phyloP scores from a whole-genome alignment of 2,888 invertebrate species.

The Spisula solida region DNA sequence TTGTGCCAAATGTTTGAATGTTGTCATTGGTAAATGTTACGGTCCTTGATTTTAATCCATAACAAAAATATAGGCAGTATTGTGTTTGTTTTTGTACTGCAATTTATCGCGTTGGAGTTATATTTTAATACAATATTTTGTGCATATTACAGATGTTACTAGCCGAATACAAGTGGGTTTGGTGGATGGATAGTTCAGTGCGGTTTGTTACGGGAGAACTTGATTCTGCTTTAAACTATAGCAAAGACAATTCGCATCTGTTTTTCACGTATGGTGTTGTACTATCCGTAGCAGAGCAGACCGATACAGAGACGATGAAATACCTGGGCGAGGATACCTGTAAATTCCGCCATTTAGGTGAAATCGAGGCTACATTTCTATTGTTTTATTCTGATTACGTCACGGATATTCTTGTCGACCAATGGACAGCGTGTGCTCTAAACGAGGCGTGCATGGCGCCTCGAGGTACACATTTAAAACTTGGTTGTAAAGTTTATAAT shows the following conservation, averaged over 20 bases:
- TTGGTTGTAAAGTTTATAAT: constrained; percentile 39
- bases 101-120: background rate
- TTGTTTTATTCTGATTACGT: constrained; percentile 65
- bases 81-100: too few species aligned
- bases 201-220: constrained; percentile 53
- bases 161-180: constrained; percentile 65
- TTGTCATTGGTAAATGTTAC: too few species aligned
- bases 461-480: constrained; percentile 44
- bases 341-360: constrained; percentile 69
- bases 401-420: constrained; percentile 54
- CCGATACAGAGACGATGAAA: constrained; percentile 59
- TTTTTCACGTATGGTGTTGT: constrained; percentile 61
- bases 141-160: constrained; percentile 51
- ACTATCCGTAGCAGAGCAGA: constrained; percentile 60
- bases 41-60: too few species aligned
- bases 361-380: constrained; percentile 68
- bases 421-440: constrained; percentile 68
- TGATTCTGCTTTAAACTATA: constrained; percentile 57
- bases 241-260: constrained; percentile 52
- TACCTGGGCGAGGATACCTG: constrained; percentile 61
- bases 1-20: too few species aligned
- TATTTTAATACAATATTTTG: background rate
- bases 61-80: too few species aligned
- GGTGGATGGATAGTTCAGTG: constrained; percentile 72
- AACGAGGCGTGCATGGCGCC: constrained; percentile 62